Conservation (phyloP, 2,888 invertebrate genomes). For the Thymelicus lineola region DNA sequence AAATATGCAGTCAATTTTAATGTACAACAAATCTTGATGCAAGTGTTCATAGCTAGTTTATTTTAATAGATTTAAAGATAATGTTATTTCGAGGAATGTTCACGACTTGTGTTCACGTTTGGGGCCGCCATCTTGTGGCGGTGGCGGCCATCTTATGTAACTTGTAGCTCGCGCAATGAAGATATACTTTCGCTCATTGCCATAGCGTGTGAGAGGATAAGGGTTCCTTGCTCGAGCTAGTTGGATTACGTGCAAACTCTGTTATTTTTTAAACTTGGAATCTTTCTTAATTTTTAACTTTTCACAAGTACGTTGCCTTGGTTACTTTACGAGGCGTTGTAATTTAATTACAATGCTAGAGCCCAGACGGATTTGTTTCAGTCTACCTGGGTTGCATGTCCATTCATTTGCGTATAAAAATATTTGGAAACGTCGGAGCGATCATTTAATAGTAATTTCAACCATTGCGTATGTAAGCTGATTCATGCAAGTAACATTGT, state of each 20-base stretch:
- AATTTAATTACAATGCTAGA: background rate
- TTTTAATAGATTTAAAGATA: slow-evolving; percentile 55
- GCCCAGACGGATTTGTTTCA: background rate
- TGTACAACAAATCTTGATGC: slow-evolving; percentile 57
- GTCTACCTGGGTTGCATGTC: background rate
- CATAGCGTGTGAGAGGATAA: background rate
- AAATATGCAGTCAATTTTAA: slow-evolving; percentile 36
- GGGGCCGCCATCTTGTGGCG: slow-evolving; percentile 54
- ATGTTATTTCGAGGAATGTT: slow-evolving; percentile 76
- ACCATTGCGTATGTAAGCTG: background rate
- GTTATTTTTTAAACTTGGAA: slow-evolving; percentile 8
- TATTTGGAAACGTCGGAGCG: background rate
- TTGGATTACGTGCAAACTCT: slow-evolving; percentile 30
- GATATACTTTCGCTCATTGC: background rate
- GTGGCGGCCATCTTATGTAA: slow-evolving; percentile 54
- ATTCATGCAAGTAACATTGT: slow-evolving; percentile 2
- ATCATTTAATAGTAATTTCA: background rate
- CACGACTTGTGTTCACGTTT: slow-evolving; percentile 69
- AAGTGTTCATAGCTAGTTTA: slow-evolving; percentile 51
- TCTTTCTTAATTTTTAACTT: background rate
- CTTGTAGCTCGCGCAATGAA: slow-evolving; percentile 39
- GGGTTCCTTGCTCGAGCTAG: slow-evolving; percentile 38
- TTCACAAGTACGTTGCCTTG: background rate
- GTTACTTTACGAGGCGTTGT: background rate
- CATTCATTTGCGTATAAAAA: background rate